Evolutionary conservation across 2,113 vertebrate species (phyloP).

Genomic region (Amphiprion percula): DNA sequence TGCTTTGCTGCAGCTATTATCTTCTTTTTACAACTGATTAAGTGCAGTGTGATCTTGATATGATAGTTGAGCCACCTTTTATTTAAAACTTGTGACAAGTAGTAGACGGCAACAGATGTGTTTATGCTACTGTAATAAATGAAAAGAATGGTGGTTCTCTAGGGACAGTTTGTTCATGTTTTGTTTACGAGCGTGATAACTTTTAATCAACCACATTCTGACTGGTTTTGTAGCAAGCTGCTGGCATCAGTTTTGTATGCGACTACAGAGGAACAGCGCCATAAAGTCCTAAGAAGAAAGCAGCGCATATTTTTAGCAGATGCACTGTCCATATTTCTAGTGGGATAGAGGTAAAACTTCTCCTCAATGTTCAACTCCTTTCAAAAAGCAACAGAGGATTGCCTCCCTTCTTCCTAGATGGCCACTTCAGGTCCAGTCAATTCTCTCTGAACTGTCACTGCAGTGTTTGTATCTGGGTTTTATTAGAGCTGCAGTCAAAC

Average conservation of each 20-base stretch:
- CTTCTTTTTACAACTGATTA: constrained; percentile 40
- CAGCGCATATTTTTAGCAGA: not conserved
- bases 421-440: constrained; percentile 16
- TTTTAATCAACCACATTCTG: constrained; percentile 50
- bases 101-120: constrained; percentile 23
- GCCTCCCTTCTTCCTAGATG: constrained; percentile 17
- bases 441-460: constrained; percentile 22
- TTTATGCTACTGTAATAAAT: constrained; percentile 29
- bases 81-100: constrained; percentile 28
- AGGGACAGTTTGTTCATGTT: not conserved
- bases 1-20: constrained; percentile 32
- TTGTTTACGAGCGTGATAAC: constrained; percentile 44
- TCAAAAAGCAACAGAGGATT: constrained; percentile 8
- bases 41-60: constrained; percentile 28
- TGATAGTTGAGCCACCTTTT: constrained; percentile 36
- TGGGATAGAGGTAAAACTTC: not conserved
- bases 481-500: constrained; percentile 40
- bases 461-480: constrained; percentile 25
- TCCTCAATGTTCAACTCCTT: not conserved
- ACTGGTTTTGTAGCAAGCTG: constrained; percentile 29
- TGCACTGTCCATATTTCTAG: not conserved
- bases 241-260: constrained; percentile 23
- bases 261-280: constrained; percentile 17
- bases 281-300: not conserved
- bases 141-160: constrained; percentile 1